phyloP scores from a whole-genome alignment of 2,797 vertebrate species.

The Pangasius macronema region DNA sequence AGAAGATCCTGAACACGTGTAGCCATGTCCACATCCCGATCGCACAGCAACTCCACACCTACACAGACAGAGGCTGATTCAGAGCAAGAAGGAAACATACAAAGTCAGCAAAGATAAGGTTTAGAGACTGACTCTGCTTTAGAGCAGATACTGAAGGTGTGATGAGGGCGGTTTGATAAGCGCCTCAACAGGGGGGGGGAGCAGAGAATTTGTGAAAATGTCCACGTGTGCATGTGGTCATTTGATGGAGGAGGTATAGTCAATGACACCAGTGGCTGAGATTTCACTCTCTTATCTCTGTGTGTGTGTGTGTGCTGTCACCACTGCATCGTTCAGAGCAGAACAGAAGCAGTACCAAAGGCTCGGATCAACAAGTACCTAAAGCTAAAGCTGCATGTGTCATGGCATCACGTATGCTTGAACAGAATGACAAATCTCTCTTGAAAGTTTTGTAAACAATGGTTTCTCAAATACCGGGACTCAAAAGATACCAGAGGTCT shows the following conservation, averaged over 20 bases:
- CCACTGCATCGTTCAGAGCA: background rate
- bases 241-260: background rate
- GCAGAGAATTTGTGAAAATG: background rate
- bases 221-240: background rate
- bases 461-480: too few relatives aligned
- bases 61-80: background rate
- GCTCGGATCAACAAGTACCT: background rate
- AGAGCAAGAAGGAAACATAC: background rate
- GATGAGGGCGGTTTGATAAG: background rate
- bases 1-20: slow-evolving; percentile 95
- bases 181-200: background rate
- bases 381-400: background rate
- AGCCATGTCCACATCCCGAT: slow-evolving; percentile 97
- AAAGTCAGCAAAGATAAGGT: background rate
- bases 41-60: slow-evolving; percentile 96
- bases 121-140: background rate
- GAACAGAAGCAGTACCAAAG: background rate
- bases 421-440: background rate
- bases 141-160: background rate
- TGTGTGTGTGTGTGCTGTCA: background rate
- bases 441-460: background rate
- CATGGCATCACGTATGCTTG: background rate
- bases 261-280: background rate
- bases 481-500: too few relatives aligned
- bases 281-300: background rate